These are phyloP conservation scores for Graptemys geographica DNA, from an alignment of 2,797 vertebrate genomes.

Conservation along the genomic window DNA sequence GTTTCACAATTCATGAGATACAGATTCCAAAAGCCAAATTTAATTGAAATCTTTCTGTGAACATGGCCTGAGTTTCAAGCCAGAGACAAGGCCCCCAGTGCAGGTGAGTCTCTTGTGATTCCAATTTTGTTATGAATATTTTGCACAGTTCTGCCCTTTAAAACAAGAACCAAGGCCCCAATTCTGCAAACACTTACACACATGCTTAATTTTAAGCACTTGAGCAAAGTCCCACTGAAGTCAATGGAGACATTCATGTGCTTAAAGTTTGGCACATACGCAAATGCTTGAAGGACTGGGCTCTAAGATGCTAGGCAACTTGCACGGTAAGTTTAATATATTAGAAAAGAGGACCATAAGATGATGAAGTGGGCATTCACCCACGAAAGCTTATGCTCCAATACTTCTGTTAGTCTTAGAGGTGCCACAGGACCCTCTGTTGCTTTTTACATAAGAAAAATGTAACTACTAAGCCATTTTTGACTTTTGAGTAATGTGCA, in stretches of 20 bases:
- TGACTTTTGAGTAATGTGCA: neutral
- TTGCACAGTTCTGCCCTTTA: neutral
- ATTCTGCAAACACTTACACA: neutral
- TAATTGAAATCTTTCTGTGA: neutral
- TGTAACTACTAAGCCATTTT: neutral
- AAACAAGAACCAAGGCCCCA: neutral
- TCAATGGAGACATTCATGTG: accelerated
- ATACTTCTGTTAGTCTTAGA: no score
- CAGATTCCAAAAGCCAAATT: neutral
- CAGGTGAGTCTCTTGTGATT: neutral
- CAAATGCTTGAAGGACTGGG: neutral
- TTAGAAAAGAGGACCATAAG: neutral
- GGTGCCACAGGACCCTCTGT: no score
- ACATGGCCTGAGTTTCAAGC: neutral
- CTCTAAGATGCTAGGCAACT: neutral
- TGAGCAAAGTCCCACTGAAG: neutral
- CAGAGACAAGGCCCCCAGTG: neutral
- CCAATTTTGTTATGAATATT: neutral
- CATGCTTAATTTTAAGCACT: neutral
- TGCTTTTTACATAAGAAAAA: neutral
- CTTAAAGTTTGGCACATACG: neutral
- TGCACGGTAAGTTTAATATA: neutral
- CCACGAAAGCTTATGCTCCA: no score
- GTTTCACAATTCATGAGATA: neutral
- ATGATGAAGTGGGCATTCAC: neutral